These are phyloP conservation scores for Isichthys henryi DNA, from an alignment of 2,113 vertebrate species.

Conservation along the genomic window DNA sequence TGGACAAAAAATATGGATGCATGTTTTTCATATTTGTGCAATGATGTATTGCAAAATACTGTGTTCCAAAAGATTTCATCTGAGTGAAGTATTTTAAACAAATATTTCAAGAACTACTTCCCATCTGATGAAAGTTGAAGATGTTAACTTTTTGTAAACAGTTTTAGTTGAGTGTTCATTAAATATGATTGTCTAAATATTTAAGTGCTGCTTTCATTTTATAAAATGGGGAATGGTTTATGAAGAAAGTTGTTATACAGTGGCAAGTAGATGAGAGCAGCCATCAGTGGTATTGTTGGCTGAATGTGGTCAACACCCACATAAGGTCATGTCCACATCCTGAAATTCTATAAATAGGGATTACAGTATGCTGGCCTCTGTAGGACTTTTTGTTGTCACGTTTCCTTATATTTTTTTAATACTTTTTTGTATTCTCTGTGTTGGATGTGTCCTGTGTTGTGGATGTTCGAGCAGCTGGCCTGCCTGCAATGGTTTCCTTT, in stretches of 20 bases:
- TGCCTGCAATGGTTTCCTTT: not conserved
- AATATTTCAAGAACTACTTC: not conserved
- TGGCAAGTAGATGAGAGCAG: not conserved
- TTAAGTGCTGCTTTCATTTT: slow-evolving; percentile 1
- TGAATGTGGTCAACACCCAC: not conserved
- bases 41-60: not conserved
- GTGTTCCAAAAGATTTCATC: not conserved
- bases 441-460: not conserved
- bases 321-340: not conserved
- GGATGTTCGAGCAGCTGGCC: not conserved
- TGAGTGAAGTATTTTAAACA: not conserved
- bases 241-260: not conserved
- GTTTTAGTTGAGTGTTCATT: not conserved
- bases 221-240: not conserved
- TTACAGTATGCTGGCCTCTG: not conserved
- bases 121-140: not conserved
- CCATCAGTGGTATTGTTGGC: not conserved
- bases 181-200: slow-evolving; percentile 4
- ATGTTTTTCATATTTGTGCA: not conserved
- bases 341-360: not conserved
- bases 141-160: not conserved
- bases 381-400: not conserved
- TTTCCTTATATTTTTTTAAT: not conserved
- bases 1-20: not conserved
- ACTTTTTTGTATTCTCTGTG: not conserved